A percentile compares a stretch with the other conserved stretches of the same genome.
phyloP scores from a whole-genome alignment of 2,797 vertebrate genomes.

The Myotis daubentonii region DNA sequence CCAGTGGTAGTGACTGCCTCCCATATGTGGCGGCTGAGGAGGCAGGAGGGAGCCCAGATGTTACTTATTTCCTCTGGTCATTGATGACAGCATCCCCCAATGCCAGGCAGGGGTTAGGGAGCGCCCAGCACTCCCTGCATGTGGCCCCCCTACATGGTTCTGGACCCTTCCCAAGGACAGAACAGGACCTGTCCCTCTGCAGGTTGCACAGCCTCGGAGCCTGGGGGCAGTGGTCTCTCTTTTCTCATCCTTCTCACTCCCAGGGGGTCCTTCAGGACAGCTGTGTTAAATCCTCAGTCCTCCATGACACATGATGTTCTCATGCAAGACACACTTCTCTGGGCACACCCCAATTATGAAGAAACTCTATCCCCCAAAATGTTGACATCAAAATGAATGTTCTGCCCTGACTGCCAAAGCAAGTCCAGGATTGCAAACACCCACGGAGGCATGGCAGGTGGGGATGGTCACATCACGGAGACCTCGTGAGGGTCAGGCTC shows the following conservation, averaged over 20 bases:
- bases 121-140: not conserved
- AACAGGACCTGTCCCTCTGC: not conserved
- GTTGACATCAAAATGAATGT: constrained; percentile 48
- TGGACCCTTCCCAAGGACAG: constrained; percentile 15
- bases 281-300: constrained; percentile 67
- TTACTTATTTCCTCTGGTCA: constrained; percentile 74
- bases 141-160: not conserved
- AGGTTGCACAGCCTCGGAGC: not conserved
- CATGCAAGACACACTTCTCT: constrained; percentile 49
- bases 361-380: constrained; percentile 56
- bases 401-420: not conserved
- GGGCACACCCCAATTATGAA: constrained; percentile 55
- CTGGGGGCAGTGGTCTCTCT: not conserved
- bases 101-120: not conserved
- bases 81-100: constrained; percentile 11
- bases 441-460: not conserved
- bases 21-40: constrained; percentile 62
- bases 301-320: constrained; percentile 61
- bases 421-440: not conserved
- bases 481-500: accelerated
- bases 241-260: not conserved
- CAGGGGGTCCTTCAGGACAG: constrained; percentile 43
- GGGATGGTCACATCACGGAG: not conserved
- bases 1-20: constrained; percentile 52
- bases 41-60: constrained; percentile 65